Evolutionary conservation across 2,888 invertebrate genomes (phyloP).

Genomic region (Drosophila pullipes): DNA sequence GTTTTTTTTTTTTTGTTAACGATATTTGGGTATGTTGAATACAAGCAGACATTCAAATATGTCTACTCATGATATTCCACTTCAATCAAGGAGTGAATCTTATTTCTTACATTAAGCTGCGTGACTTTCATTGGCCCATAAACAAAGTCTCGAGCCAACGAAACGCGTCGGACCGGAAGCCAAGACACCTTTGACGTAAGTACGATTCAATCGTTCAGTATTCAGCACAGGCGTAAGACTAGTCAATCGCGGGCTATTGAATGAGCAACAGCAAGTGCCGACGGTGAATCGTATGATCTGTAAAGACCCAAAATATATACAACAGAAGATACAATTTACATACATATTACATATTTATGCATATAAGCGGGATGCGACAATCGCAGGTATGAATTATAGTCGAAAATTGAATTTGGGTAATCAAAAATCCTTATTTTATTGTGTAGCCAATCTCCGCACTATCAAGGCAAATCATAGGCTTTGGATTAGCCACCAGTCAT

Average conservation of each 20-base stretch:
- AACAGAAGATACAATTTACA: slow-evolving; percentile 1
- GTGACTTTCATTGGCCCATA: slow-evolving; percentile 37
- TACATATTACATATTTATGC: not conserved
- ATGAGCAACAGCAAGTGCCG: slow-evolving; percentile 35
- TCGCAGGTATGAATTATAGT: not conserved
- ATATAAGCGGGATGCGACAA: not conserved
- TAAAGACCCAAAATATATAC: slow-evolving; percentile 19
- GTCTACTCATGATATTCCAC: not conserved
- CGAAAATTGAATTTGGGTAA: not conserved
- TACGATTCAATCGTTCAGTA: slow-evolving; percentile 32
- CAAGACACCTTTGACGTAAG: slow-evolving; percentile 50
- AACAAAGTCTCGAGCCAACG: slow-evolving; percentile 4
- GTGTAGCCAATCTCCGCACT: not conserved
- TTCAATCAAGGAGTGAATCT: not conserved
- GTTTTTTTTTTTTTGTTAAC: not conserved
- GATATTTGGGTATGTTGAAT: not conserved
- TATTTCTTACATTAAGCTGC: slow-evolving; percentile 3
- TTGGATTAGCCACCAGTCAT: not conserved
- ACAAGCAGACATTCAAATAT: not conserved
- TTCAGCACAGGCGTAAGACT: slow-evolving; percentile 35
- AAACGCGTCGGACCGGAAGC: slow-evolving; percentile 41
- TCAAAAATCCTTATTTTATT: not conserved
- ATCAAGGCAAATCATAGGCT: not conserved
- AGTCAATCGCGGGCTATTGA: slow-evolving; percentile 15
- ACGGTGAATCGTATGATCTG: slow-evolving; percentile 14